phyloP scores from a whole-genome alignment of 2,113 vertebrate species.

The Oophaga pumilio region DNA sequence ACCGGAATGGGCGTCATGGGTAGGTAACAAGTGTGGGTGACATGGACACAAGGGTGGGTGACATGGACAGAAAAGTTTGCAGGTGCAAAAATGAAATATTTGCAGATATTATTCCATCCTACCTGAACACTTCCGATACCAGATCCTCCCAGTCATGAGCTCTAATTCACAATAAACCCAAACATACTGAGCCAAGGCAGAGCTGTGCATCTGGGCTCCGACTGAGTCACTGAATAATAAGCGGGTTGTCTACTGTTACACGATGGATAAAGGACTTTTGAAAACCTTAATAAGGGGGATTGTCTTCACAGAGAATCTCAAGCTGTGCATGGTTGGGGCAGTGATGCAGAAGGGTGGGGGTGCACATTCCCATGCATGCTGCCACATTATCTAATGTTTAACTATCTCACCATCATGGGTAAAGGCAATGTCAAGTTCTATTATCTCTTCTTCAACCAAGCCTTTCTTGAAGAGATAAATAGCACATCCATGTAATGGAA shows the following conservation, averaged over 20 bases:
- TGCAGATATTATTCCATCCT: not conserved
- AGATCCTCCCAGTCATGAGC: not conserved
- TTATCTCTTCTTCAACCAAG: not conserved
- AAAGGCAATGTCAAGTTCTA: not conserved
- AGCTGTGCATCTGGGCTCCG: slow-evolving; percentile 18
- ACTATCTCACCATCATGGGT: not conserved
- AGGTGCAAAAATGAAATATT: not conserved
- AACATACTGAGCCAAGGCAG: slow-evolving; percentile 3
- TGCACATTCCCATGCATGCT: slow-evolving; percentile 2
- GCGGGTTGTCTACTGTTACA: slow-evolving; percentile 41
- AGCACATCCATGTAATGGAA: slow-evolving; percentile 27
- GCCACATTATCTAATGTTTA: not conserved
- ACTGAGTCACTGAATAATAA: slow-evolving; percentile 44
- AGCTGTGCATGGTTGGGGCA: not conserved
- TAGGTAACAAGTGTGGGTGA: not conserved
- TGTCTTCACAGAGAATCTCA: slow-evolving; percentile 11
- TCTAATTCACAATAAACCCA: slow-evolving; percentile 6
- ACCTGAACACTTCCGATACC: not conserved
- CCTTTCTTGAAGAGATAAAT: not conserved
- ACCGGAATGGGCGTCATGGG: not conserved
- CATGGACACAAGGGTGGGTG: not conserved
- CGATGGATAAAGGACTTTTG: slow-evolving; percentile 41
- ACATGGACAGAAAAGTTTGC: not conserved
- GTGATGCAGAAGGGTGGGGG: not conserved
- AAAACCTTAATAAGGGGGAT: slow-evolving; percentile 34